These are phyloP conservation scores for Amphipoea lucens DNA, from an alignment of 2,888 invertebrate genomes.

Conservation along the genomic window DNA sequence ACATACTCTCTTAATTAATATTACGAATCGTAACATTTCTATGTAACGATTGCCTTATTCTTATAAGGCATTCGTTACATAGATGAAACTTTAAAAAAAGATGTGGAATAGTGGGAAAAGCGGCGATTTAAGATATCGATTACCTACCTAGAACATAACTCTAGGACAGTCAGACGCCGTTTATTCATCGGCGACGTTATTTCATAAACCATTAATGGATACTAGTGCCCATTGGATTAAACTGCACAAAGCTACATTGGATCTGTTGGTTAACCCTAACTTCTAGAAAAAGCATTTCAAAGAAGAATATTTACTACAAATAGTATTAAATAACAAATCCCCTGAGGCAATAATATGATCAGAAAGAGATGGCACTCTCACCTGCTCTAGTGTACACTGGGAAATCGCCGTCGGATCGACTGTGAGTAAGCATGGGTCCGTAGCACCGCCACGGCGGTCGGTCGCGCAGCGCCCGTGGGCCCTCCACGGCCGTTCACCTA, in stretches of 20 bases:
- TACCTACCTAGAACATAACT: constrained; percentile 41
- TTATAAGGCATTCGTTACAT: background rate
- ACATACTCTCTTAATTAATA: background rate
- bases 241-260: constrained; percentile 9
- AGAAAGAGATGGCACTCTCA: constrained; percentile 81
- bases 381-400: constrained; percentile 94
- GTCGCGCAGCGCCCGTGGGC: constrained; percentile 88
- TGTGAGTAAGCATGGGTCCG: constrained; percentile 95
- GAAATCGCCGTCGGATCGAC: constrained; percentile 96
- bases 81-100: background rate
- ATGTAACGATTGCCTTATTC: background rate
- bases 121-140: constrained; percentile 55
- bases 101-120: constrained; percentile 26
- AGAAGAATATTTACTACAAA: constrained; percentile 31
- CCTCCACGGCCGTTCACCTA: constrained; percentile 89
- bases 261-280: constrained; percentile 15
- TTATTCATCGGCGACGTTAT: constrained; percentile 42
- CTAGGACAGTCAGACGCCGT: constrained; percentile 53
- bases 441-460: constrained; percentile 91
- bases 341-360: constrained; percentile 44
- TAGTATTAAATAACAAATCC: constrained; percentile 79
- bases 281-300: constrained; percentile 5
- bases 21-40: constrained; percentile 27
- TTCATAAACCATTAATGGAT: constrained; percentile 46
- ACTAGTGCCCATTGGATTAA: constrained; percentile 25